Percentiles rank a stretch among this genome's conserved stretches.
These are phyloP conservation scores for Andricus grossulariae DNA, from an alignment of 1,140 invertebrate genomes.

Conservation along the genomic window DNA sequence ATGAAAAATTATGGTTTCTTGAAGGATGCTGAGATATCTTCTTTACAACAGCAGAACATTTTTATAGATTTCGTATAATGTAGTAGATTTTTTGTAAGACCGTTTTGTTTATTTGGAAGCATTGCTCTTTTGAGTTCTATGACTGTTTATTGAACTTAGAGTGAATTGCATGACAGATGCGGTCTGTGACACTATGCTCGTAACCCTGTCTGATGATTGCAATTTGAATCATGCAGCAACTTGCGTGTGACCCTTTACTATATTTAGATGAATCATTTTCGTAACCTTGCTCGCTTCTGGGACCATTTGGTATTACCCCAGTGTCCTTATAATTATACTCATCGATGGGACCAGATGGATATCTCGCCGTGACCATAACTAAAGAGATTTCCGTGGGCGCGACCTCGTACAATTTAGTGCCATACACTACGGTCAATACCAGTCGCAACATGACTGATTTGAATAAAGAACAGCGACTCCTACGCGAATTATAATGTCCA, in stretches of 20 bases:
- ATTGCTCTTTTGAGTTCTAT: no score
- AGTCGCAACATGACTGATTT: background rate
- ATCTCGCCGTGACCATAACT: background rate
- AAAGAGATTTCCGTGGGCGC: slow-evolving; percentile 16
- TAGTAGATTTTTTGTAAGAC: no score
- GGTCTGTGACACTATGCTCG: background rate
- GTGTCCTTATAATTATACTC: slow-evolving; percentile 10
- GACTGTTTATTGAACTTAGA: no score
- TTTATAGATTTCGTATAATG: no score
- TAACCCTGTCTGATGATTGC: background rate
- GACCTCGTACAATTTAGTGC: slow-evolving; percentile 1
- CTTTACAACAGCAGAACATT: no score
- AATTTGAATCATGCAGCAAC: background rate
- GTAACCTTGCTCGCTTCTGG: slow-evolving; percentile 16
- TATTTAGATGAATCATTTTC: slow-evolving; percentile 23
- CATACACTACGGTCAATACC: slow-evolving; percentile 1
- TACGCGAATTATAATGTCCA: background rate
- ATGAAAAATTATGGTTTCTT: no score
- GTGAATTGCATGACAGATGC: background rate
- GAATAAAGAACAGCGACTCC: slow-evolving; percentile 6
- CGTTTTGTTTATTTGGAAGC: no score
- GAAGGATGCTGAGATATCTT: no score
- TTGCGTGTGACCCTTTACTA: slow-evolving; percentile 18
- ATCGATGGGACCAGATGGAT: slow-evolving; percentile 7
- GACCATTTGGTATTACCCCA: background rate